Base-by-base conservation (phyloP, 2,113 vertebrate species). In the Clarias magur region DNA sequence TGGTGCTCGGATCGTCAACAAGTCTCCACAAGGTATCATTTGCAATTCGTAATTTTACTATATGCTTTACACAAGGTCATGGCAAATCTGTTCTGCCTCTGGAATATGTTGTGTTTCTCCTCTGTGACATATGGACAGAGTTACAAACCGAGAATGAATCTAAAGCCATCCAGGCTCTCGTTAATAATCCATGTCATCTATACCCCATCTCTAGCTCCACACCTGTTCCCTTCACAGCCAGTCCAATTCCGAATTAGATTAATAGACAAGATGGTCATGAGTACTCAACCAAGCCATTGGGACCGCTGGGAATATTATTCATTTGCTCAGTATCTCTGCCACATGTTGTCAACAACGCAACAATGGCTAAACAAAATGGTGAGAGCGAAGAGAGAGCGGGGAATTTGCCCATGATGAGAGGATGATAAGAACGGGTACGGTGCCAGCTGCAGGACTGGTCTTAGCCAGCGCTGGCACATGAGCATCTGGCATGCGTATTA, bases 301-400 rank as follows among this genome's bases (percentile, higher is more conserved):
- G 93, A 92, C 90, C 89, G 53, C 89, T 91, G 92, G 92, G 88
- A 91, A 92, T 92, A 91, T 92, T 92, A 92, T 93, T 94, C 92
- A 94, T 95, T 95, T 95, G 94, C 93, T 93, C 93, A 93, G 93
- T 93, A 94, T 93, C 91, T 89, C 89, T 90, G 93, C 93, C 95
- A 95, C 94, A 94, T 94, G 94, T 94, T 92, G 85, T 93, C 93
- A 92, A 93, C 93, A 80, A 88, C 87, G 68, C 93, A 92, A 93
- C 93, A 80, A 89, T 89, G 76, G 87, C 86, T 90, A 93, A 93
- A 91, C 80, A 91, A 86, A 85, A 86, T 86, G 90, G 90, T 93
- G 91, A 57, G 70, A 38, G 81, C 38, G 27, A 78, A 23, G 63
- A 59, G 60, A 79, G 81, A 80, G 34, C 7, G 54, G 65, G 62